Base-by-base conservation (phyloP, 2,113 vertebrate genomes). In the Corythoichthys intestinalis region DNA sequence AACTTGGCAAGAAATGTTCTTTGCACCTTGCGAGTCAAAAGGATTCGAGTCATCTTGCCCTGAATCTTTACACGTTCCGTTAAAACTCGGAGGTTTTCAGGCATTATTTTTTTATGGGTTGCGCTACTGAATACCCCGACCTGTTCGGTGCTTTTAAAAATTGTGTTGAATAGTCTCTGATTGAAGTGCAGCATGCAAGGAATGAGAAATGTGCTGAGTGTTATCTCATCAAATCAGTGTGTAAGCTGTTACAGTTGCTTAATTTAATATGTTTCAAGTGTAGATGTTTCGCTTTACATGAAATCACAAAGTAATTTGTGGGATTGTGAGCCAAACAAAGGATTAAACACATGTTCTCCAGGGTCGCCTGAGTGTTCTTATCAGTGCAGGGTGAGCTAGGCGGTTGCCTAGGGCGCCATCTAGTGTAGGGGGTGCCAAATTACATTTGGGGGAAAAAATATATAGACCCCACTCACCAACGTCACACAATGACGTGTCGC, bases 1-100 rank as follows among this genome's bases (percentile, higher is more conserved):
- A 65, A 57, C 35, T 65, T 66, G 47, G 68, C 48, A 66, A 72
- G 67, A 77, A 71, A 61, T 65, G 5, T 34, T 68, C 44, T 73
- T 71, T 73, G 64, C 70, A 72, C 66, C 38, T 70, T 37, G 34
- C 48, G 49, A 56, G 59, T 73, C 53, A 58, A 66, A 39, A 64
- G 52, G 44, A 74, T 67, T 59, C 13, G 5, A 46, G 71, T 81
- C 46, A 73, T 28, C 17, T 37, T 47, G n/a, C 35, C 38, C 3
- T 28, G 20, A 28, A 8, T 68, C 70, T 70, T 75, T 67, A 9
- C 35, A 49, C 2, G 52, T 78, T 39, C 2, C 56, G 48, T 64
- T 61, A 14, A 48, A 1, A 15, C 10, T 38, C 72, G 58, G 60
- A 54, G 34, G 48, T 41, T 14, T 50, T 70, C 70, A 44, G 64